phyloP scores from a whole-genome alignment of 2,888 invertebrate species.

The Heteromyza rotundicornis region DNA sequence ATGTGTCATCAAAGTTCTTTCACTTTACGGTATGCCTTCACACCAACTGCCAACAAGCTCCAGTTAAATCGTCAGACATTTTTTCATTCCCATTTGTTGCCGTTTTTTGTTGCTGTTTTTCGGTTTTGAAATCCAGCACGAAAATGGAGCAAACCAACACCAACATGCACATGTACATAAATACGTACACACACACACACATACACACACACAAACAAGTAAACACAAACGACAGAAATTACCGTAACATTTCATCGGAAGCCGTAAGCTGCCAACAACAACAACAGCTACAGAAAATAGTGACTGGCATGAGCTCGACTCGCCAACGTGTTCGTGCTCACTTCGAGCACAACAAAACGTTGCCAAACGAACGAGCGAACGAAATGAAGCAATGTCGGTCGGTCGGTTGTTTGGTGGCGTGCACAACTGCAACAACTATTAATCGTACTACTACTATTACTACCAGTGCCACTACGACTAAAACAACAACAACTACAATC shows the following conservation, averaged over 20 bases:
- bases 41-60: slow-evolving; percentile 20
- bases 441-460: not conserved
- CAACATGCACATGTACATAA: not conserved
- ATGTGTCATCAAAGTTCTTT: no score
- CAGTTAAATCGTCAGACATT: slow-evolving; percentile 26
- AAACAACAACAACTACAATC: not conserved
- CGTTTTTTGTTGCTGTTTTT: slow-evolving; percentile 9
- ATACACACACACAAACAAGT: slow-evolving; percentile 13
- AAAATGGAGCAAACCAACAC: slow-evolving; percentile 31
- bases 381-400: slow-evolving; percentile 13
- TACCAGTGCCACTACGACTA: not conserved
- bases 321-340: not conserved
- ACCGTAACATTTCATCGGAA: slow-evolving; percentile 26
- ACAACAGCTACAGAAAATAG: slow-evolving; percentile 11
- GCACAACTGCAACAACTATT: no score
- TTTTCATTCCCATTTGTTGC: not conserved
- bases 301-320: not conserved
- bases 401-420: no score
- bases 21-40: not conserved
- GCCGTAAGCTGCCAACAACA: slow-evolving; percentile 20
- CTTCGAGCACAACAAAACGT: slow-evolving; percentile 1
- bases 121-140: not conserved
- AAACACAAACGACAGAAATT: slow-evolving; percentile 21
- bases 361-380: no score
- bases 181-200: slow-evolving; percentile 11